Base-by-base conservation (phyloP, 2,797 vertebrate genomes). In the Astyanax mexicanus region DNA sequence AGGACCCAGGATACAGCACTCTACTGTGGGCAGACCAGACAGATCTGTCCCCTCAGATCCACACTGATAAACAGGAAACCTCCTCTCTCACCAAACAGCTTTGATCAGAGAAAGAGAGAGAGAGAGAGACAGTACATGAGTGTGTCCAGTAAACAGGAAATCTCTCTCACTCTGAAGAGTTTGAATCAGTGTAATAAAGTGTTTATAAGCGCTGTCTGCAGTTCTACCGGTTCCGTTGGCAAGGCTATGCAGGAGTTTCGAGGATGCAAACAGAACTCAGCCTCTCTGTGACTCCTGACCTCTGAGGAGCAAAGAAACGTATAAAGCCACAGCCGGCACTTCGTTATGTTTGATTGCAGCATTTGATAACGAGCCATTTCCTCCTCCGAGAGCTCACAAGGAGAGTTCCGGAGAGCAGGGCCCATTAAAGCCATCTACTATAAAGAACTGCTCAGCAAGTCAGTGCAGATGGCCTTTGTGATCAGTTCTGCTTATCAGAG, bases 91-190 rank as follows among this genome's bases (percentile, higher is more conserved):
- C 37, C 37, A 9, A 7, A 9, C 7, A 9, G 32, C 32, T 35
- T 35, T 35, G 3, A 35, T 35, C 32, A 38, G 37, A 38, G 3
- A 38, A 9, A 38, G 6, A 42, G 11, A 42, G 3, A 5, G n/a
- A 60, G 38, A 37, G 15, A 68, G 66, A 69, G 47, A 54, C 64
- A 62, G 25, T 0, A 0, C 9, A 49, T 49, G 17, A 45, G n/a
- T n/a, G 42, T 44, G 42, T 15, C 3, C 42, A 44, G 42, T 44
- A 44, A 44, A 44, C 42, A 44, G 42, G 13, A 44, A 15, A 4
- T 47, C 1, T 47, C 17, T 47, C 45, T 47, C 71, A 70, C 57
- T 69, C 45, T 27, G 68, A 35, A 67, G 40, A 42, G 27, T 19
- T 69, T 78, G 57, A 72, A 12, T 32, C 5, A 10, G 12, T 27